phyloP scores from a whole-genome alignment of 2,888 invertebrate species.

The Pharmacophagus antenor region DNA sequence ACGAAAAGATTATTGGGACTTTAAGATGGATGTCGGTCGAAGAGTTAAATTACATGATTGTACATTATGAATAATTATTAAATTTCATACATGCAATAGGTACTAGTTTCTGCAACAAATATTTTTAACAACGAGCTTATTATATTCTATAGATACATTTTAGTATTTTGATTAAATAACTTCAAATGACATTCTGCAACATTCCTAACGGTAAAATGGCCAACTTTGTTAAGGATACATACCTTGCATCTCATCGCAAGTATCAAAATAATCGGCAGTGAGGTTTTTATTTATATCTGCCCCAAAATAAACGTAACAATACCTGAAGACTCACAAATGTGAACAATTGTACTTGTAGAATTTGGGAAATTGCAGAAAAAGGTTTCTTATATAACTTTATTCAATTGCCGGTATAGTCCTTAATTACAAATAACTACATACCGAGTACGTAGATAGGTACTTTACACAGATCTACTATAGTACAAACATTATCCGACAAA shows the following conservation, averaged over 20 bases:
- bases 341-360: slow-evolving; percentile 21
- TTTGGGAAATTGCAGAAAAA: slow-evolving; percentile 31
- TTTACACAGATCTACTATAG: slow-evolving; percentile 77
- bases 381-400: slow-evolving; percentile 43
- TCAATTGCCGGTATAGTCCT: slow-evolving; percentile 40
- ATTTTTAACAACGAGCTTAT: slow-evolving; percentile 49
- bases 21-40: slow-evolving; percentile 1
- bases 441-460: slow-evolving; percentile 36
- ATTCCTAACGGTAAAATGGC: slow-evolving; percentile 33
- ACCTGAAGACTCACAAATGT: slow-evolving; percentile 9
- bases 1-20: slow-evolving; percentile 11
- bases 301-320: slow-evolving; percentile 6
- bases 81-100: slow-evolving; percentile 7
- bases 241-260: slow-evolving; percentile 8
- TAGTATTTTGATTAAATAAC: slow-evolving; percentile 38
- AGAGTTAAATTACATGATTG: slow-evolving; percentile 13
- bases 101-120: slow-evolving; percentile 25
- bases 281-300: slow-evolving; percentile 15
- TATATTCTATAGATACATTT: slow-evolving; percentile 56
- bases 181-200: slow-evolving; percentile 36
- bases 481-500: slow-evolving; percentile 73
- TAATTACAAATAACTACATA: slow-evolving; percentile 26
- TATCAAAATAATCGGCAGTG: slow-evolving; percentile 25
- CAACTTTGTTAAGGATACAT: slow-evolving; percentile 19
- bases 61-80: slow-evolving; percentile 13